Percentiles rank a stretch among this genome's conserved stretches.
Conservation (phyloP, 2,888 invertebrate genomes). For the Nemotelus nigrinus region DNA sequence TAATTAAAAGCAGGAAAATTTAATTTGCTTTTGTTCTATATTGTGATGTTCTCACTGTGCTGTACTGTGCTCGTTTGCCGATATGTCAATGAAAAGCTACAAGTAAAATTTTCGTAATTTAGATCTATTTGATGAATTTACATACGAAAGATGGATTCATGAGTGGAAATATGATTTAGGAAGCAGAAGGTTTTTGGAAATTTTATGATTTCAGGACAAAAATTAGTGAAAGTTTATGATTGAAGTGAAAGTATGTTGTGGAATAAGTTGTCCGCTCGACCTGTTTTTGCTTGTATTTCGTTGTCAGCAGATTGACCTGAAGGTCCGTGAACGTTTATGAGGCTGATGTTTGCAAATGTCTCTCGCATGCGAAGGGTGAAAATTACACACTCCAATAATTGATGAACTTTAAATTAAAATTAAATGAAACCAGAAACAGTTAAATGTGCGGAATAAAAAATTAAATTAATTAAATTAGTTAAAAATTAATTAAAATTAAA, state of each 20-base stretch:
- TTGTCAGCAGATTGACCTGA: no score
- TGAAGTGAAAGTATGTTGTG: neutral
- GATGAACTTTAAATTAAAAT: no score
- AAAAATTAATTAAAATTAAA: no score
- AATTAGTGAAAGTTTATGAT: neutral
- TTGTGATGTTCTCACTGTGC: neutral
- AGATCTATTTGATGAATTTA: conserved; percentile 12
- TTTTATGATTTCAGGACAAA: neutral
- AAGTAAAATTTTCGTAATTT: conserved; percentile 31
- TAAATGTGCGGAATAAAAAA: no score
- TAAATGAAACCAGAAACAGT: no score
- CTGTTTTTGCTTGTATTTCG: no score
- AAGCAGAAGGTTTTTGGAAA: conserved; percentile 7
- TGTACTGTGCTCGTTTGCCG: neutral
- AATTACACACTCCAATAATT: no score
- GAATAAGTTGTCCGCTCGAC: no score
- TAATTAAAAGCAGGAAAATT: conserved; percentile 36
- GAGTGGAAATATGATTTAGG: conserved; percentile 31
- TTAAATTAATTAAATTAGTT: no score
- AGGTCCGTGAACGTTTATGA: no score
- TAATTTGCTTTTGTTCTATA: conserved; percentile 32
- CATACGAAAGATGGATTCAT: conserved; percentile 14
- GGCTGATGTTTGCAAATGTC: no score
- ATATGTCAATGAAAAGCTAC: neutral
- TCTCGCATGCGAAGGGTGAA: no score